Evolutionary conservation across 2,797 vertebrate genomes (phyloP).

Genomic region (Pangasius larnaudii): DNA sequence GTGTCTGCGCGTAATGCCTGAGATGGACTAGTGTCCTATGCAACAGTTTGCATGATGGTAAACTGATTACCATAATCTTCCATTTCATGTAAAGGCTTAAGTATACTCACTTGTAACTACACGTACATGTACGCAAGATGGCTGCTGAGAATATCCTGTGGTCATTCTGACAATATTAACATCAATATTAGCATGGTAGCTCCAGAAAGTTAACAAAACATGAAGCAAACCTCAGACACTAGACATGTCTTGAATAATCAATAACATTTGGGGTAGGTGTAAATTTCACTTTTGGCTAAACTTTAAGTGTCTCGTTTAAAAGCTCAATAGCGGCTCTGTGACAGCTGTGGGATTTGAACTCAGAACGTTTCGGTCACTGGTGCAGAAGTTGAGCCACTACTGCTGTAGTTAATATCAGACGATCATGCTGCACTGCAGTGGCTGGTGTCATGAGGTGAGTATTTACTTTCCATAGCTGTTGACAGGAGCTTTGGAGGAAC

Average conservation of each 20-base stretch:
- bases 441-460: constrained; percentile 2
- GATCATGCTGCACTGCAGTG: neutral
- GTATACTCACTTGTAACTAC: too few species aligned
- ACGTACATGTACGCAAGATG: too few species aligned
- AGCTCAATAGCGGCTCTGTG: neutral
- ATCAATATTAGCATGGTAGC: neutral
- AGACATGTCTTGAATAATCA: neutral
- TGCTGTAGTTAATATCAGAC: constrained; percentile 10
- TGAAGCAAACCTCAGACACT: neutral
- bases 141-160: too few species aligned
- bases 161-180: too few species aligned
- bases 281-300: neutral
- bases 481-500: constrained; percentile 1
- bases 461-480: constrained; percentile 17
- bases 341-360: constrained; percentile 15
- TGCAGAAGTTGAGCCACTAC: neutral
- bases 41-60: neutral
- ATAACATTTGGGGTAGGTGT: neutral
- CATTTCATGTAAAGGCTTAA: too few species aligned
- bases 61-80: neutral
- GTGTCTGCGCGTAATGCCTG: neutral
- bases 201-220: neutral
- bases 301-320: neutral
- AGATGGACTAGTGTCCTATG: neutral
- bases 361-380: neutral